These are phyloP conservation scores for Philopedon plagiatum DNA, from an alignment of 2,888 invertebrate species.

Conservation along the genomic window DNA sequence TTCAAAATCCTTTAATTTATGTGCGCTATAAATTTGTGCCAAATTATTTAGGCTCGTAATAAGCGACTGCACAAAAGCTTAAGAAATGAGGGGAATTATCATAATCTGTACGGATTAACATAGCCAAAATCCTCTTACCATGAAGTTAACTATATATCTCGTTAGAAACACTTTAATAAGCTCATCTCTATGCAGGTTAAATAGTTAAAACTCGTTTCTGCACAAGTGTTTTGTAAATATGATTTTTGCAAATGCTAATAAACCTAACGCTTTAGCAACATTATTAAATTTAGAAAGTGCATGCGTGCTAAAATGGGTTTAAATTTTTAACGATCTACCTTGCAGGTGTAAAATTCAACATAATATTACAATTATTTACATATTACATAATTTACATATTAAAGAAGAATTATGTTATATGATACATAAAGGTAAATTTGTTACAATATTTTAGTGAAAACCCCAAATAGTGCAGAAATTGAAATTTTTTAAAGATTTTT, in stretches of 20 bases:
- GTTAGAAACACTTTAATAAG: conserved; percentile 7
- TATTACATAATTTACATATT: too few relatives aligned
- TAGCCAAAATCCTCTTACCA: conserved; percentile 6
- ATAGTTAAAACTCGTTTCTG: neutral
- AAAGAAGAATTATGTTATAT: too few relatives aligned
- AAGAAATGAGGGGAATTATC: conserved; percentile 3
- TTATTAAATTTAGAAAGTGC: too few relatives aligned
- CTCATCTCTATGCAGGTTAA: conserved; percentile 3
- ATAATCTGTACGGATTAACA: conserved; percentile 21
- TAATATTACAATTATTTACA: too few relatives aligned
- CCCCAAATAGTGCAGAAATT: too few relatives aligned
- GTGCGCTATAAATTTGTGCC: neutral
- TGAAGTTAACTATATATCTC: conserved; percentile 2
- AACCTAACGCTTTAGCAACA: neutral
- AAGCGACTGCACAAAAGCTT: neutral
- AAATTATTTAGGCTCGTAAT: neutral
- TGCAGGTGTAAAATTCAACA: too few relatives aligned
- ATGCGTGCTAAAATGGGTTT: too few relatives aligned
- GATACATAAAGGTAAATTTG: too few relatives aligned
- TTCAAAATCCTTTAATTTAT: too few relatives aligned
- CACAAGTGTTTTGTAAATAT: neutral
- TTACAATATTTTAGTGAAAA: too few relatives aligned
- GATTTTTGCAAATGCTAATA: neutral
- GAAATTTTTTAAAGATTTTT: too few relatives aligned
- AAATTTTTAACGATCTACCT: too few relatives aligned